Evolutionary conservation across 2,797 vertebrate species (phyloP).

Genomic region (Gymnopithys bicolor): DNA sequence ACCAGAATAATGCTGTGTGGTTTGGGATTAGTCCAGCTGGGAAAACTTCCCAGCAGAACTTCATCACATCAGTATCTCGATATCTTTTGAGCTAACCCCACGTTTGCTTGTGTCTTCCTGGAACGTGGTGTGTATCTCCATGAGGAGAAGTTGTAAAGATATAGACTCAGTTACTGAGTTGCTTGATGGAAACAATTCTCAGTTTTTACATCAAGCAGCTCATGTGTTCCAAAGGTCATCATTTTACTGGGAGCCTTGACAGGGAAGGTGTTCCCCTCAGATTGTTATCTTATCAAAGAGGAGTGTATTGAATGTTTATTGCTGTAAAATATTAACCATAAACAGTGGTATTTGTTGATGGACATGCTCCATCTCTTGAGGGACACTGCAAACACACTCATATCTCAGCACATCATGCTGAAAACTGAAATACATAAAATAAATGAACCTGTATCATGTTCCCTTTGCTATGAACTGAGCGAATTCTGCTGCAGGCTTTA

Average conservation of each 20-base stretch:
- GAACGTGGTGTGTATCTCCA: background rate
- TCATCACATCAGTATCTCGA: background rate
- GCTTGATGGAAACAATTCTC: background rate
- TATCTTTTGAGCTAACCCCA: background rate
- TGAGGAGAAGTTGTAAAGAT: background rate
- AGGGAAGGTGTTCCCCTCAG: constrained; percentile 22
- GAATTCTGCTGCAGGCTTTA: background rate
- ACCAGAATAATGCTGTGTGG: background rate
- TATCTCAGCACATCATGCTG: background rate
- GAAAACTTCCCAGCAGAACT: background rate
- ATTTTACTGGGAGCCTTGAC: background rate
- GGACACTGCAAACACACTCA: background rate
- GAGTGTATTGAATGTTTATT: background rate
- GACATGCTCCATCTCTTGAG: background rate
- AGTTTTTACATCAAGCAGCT: background rate
- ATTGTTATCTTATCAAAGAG: background rate
- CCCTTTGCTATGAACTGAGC: background rate
- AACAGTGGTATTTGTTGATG: background rate
- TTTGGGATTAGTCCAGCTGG: background rate
- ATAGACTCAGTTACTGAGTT: background rate
- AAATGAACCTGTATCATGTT: background rate
- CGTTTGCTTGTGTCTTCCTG: background rate
- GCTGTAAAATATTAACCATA: constrained; percentile 38
- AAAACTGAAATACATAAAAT: background rate
- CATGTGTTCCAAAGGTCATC: constrained; percentile 36